A percentile compares a stretch with the other conserved stretches of the same genome.
These are phyloP conservation scores for Galago senegalensis DNA, from an alignment of 2,797 vertebrate genomes.

Conservation along the genomic window DNA sequence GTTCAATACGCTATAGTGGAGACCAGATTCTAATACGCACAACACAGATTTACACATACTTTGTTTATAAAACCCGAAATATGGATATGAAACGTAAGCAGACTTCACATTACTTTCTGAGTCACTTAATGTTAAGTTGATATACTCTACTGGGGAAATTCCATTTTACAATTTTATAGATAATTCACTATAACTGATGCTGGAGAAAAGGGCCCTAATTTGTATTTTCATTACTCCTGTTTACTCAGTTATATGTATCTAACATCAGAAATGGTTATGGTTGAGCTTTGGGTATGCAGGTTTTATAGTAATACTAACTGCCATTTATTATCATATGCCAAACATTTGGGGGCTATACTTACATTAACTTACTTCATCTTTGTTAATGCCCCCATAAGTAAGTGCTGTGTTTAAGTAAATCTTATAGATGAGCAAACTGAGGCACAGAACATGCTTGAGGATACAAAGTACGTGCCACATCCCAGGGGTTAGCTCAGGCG, in stretches of 20 bases:
- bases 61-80: slow-evolving; percentile 99
- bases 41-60: slow-evolving; percentile 99
- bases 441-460: not conserved
- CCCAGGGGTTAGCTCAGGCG: not conserved
- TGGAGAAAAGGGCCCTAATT: not conserved
- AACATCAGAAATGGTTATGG: slow-evolving; percentile 32
- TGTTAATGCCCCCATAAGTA: not conserved
- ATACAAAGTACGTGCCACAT: not conserved
- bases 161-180: slow-evolving; percentile 19
- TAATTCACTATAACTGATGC: slow-evolving; percentile 53
- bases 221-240: not conserved
- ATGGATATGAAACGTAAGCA: slow-evolving; percentile 99
- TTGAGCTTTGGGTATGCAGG: not conserved
- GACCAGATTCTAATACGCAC: slow-evolving; percentile 99
- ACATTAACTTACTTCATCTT: slow-evolving; percentile 1
- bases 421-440: slow-evolving; percentile 43
- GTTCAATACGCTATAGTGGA: slow-evolving; percentile 98
- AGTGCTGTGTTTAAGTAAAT: slow-evolving; percentile 53
- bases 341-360: not conserved
- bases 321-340: slow-evolving; percentile 1
- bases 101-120: slow-evolving; percentile 65
- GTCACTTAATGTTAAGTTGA: slow-evolving; percentile 39
- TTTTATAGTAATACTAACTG: slow-evolving; percentile 43
- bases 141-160: slow-evolving; percentile 21
- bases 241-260: slow-evolving; percentile 9